Conservation (phyloP, 53 echinoderm and acorn worm genomes). For the Echinometra lucunter region DNA sequence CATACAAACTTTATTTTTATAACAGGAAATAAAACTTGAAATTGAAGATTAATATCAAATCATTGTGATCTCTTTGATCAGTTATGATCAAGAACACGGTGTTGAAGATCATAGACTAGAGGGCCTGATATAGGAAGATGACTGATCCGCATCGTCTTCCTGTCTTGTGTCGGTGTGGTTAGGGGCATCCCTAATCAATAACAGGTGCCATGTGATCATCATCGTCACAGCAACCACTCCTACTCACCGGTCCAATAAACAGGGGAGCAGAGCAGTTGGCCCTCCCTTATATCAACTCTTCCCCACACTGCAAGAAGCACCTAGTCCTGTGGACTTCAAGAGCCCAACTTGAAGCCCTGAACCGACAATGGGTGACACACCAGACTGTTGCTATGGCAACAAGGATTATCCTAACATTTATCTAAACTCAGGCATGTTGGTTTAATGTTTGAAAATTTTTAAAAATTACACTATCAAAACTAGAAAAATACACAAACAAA, state of each 20-base stretch:
- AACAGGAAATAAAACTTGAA: not conserved
- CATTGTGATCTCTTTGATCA: not conserved
- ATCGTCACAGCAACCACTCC: slow-evolving; percentile 53
- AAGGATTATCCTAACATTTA: not conserved
- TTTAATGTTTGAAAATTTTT: not conserved
- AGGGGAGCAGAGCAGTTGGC: not conserved
- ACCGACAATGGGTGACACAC: not conserved
- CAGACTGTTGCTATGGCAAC: not conserved
- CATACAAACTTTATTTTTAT: no score
- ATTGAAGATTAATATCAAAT: not conserved
- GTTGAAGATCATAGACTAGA: not conserved
- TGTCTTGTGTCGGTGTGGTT: slow-evolving; percentile 62
- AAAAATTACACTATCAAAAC: not conserved
- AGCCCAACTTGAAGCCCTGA: not conserved
- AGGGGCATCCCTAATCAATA: slow-evolving; percentile 51
- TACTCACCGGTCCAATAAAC: slow-evolving; percentile 1
- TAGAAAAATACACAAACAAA: not conserved
- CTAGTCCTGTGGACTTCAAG: not conserved
- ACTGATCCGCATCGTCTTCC: slow-evolving; percentile 55
- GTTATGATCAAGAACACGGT: not conserved
- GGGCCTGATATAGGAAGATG: slow-evolving; percentile 58
- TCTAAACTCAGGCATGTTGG: not conserved
- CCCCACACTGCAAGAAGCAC: not conserved
- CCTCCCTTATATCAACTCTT: not conserved
- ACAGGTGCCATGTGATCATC: slow-evolving; percentile 55